Conservation (phyloP, 2,888 invertebrate genomes). For the Lycophotia porphyrea region DNA sequence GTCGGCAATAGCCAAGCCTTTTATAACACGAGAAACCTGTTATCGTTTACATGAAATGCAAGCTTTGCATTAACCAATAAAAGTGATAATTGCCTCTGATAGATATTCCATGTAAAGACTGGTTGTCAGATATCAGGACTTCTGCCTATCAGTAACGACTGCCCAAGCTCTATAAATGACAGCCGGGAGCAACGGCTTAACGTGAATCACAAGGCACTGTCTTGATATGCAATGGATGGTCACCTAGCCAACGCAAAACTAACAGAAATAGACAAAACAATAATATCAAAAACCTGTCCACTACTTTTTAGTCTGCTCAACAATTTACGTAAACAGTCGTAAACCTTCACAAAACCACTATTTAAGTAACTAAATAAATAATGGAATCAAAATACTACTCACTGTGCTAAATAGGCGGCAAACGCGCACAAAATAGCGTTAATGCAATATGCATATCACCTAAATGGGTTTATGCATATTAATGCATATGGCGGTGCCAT, state of each 20-base stretch:
- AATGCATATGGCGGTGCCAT: constrained; percentile 34
- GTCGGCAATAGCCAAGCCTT: neutral
- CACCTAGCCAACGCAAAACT: neutral
- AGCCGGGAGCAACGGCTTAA: neutral
- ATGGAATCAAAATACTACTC: constrained; percentile 36
- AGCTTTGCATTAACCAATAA: neutral
- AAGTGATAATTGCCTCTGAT: neutral
- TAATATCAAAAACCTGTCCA: neutral
- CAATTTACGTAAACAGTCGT: neutral
- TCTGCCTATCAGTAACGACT: neutral
- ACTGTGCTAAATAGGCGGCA: constrained; percentile 20
- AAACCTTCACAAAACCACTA: neutral
- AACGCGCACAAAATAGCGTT: constrained; percentile 35
- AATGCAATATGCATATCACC: constrained; percentile 51
- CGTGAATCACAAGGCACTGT: no score
- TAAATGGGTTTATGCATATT: constrained; percentile 48
- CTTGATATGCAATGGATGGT: no score
- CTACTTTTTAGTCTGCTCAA: neutral
- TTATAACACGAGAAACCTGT: neutral
- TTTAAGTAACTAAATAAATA: constrained; percentile 12
- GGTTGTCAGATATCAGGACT: neutral
- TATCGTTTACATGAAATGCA: neutral
- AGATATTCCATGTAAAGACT: neutral
- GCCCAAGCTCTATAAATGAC: neutral
- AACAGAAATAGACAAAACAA: neutral